Evolutionary conservation across 2,113 vertebrate species (phyloP), one percentile per base, ranked within the genome.

Genomic region (Tachysurus fulvidraco): DNA sequence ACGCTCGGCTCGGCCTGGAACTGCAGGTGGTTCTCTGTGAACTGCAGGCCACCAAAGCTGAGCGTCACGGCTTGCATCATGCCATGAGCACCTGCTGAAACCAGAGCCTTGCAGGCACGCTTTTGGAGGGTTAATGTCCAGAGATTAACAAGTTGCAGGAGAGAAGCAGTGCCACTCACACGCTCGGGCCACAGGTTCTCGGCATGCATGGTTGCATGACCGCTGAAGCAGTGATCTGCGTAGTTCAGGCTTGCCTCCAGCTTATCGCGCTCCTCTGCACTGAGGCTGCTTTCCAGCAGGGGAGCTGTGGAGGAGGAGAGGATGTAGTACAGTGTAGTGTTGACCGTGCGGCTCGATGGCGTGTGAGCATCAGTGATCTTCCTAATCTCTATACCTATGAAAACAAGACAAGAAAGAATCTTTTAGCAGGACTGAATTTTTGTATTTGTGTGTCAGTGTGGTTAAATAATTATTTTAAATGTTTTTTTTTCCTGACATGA

Each of bases 1-100:
- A 99, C 98, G 0, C 97, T 96, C 0, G 98, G 98, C 88, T 99
- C 98, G 0, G 98, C 97, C 93, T 98, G 98, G 91, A 99, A 99
- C 96, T 99, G 98, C 0, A 99, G 96, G 89, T 99, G 98, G 94
- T 99, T 98, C 91, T 99, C 98, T 0, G 98, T 99, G 95, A 99
- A 99, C 95, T 99, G 98, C 21, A 99, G 96, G 16, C 98, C 98
- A 0, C 98, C 98, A 0, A 99, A 99, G 92, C 98, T 99, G 3
- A 99, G 97, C 92, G 97, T 96, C 96, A 97, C 96, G 28, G 96
- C 98, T 92, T 99, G 98, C 96, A 99, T 96, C 88, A 97, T 93
- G 0, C 98, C 98, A 0, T 99, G 97, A 2, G 96, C 96, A 0
- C 98, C 98, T 0, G 96, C 96, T 2, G 93, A 92, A 90, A 98